These are phyloP conservation scores for Prosapia bicincta DNA, from an alignment of 2,888 invertebrate genomes.

Conservation along the genomic window DNA sequence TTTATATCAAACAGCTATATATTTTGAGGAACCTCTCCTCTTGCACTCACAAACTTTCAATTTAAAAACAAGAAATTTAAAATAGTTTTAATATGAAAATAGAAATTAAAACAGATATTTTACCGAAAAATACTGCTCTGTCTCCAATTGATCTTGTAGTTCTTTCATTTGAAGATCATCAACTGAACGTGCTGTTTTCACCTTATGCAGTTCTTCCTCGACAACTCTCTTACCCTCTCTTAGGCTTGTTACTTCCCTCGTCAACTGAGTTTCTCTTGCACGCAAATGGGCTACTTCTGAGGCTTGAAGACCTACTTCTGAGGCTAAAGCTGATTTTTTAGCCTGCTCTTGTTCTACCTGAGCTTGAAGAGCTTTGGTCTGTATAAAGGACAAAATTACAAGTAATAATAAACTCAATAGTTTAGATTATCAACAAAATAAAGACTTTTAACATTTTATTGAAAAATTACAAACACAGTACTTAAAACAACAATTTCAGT, in stretches of 20 bases:
- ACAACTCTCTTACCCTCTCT: constrained; percentile 66
- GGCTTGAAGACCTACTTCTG: constrained; percentile 71
- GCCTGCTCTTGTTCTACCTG: constrained; percentile 91
- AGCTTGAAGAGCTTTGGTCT: constrained; percentile 74
- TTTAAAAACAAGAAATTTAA: no score
- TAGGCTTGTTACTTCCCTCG: constrained; percentile 62
- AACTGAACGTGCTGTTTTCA: constrained; percentile 64
- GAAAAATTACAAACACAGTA: no score
- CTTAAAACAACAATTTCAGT: no score
- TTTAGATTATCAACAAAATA: no score
- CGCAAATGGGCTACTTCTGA: constrained; percentile 69
- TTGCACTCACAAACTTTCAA: no score
- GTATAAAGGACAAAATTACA: constrained; percentile 39
- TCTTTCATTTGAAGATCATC: constrained; percentile 81
- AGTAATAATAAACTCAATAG: no score
- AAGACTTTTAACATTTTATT: no score
- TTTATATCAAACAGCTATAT: no score
- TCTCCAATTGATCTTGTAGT: constrained; percentile 90
- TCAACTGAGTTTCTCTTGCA: constrained; percentile 67
- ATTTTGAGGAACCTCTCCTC: no score
- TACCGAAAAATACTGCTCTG: constrained; percentile 91
- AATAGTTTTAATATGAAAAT: no score
- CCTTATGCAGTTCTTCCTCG: constrained; percentile 72
- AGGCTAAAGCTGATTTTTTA: constrained; percentile 74
- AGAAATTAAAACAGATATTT: constrained; percentile 37